A percentile compares a stretch with the other conserved stretches of the same genome.
These are phyloP conservation scores for Bungarus multicinctus DNA, from an alignment of 2,113 vertebrate species.

Conservation along the genomic window DNA sequence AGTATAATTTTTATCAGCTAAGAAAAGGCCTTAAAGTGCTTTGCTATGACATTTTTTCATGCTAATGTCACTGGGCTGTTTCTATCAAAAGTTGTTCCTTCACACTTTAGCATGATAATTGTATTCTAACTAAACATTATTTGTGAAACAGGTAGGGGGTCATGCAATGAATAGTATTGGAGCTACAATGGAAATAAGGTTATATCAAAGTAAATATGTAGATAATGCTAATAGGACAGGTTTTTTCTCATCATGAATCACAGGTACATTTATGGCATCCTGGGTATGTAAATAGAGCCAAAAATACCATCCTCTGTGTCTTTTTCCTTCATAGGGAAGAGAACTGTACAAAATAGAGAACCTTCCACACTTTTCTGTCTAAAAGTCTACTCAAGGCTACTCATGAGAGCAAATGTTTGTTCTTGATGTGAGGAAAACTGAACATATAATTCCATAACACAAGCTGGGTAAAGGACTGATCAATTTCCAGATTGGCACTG, in stretches of 20 bases:
- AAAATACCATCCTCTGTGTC: background rate
- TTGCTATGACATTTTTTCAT: slow-evolving; percentile 43
- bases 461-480: background rate
- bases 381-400: background rate
- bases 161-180: background rate
- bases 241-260: background rate
- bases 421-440: background rate
- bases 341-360: background rate
- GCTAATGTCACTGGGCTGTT: slow-evolving; percentile 33
- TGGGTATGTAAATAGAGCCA: background rate
- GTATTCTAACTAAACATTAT: background rate
- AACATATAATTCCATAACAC: background rate
- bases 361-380: background rate
- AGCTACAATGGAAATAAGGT: background rate
- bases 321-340: background rate
- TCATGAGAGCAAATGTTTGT: background rate
- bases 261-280: background rate
- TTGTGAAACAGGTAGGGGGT: background rate
- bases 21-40: slow-evolving; percentile 46
- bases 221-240: background rate
- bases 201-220: background rate
- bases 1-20: slow-evolving; percentile 25
- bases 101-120: background rate
- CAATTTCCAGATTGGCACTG: background rate
- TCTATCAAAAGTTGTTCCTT: background rate